Conservation (phyloP, 2,797 vertebrate species). For the Loris lydekkerianus region DNA sequence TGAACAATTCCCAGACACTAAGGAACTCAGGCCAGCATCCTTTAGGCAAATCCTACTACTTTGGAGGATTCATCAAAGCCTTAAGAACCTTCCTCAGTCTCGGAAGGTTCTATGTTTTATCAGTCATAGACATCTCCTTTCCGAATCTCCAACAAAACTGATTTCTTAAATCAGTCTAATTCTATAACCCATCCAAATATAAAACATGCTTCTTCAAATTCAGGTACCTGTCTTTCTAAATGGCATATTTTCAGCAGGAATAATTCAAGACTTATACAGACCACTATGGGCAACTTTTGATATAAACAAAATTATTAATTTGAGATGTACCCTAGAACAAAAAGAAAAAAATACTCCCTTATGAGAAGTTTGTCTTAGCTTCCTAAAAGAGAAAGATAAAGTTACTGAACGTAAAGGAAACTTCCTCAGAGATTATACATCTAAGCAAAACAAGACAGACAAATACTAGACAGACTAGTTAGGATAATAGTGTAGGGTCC, state of each 20-base stretch:
- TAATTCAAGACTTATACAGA: background rate
- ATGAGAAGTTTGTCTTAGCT: conserved; percentile 47
- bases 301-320: background rate
- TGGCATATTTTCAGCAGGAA: background rate
- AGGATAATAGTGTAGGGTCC: background rate
- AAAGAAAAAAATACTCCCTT: background rate
- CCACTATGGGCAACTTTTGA: background rate
- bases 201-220: background rate
- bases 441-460: background rate
- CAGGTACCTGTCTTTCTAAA: conserved; percentile 1
- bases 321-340: background rate
- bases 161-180: background rate
- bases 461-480: background rate
- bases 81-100: background rate
- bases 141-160: background rate
- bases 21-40: background rate
- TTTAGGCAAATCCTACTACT: background rate
- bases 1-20: background rate
- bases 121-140: background rate
- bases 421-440: background rate
- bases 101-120: background rate
- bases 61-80: background rate
- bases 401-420: background rate
- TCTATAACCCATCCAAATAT: background rate
- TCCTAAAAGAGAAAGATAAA: conserved; percentile 39